phyloP scores from a whole-genome alignment of 2,888 invertebrate species.

The Pseudolycoriella hygida region DNA sequence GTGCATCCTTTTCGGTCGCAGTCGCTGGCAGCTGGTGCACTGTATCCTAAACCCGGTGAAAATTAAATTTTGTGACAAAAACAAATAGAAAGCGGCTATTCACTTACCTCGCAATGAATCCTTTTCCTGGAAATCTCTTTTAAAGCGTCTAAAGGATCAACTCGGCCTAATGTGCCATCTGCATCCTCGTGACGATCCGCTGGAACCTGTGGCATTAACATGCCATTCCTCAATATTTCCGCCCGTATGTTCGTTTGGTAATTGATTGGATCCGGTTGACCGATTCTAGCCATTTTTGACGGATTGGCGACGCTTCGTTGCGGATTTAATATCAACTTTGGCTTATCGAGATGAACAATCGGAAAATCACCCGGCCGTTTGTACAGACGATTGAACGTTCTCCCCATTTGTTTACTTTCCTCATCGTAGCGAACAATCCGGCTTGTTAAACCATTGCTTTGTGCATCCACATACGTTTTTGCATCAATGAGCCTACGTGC shows the following conservation, averaged over 20 bases:
- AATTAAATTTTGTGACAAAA: too few species aligned
- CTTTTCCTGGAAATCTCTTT: conserved; percentile 38
- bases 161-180: conserved; percentile 26
- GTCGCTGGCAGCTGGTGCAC: too few species aligned
- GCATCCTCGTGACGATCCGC: conserved; percentile 24
- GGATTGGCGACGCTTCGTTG: conserved; percentile 16
- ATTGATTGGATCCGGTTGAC: conserved; percentile 19
- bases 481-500: not conserved
- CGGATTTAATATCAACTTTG: conserved; percentile 13
- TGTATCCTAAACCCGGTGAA: too few species aligned
- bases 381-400: conserved; percentile 25
- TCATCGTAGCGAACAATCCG: conserved; percentile 33
- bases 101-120: conserved; percentile 30
- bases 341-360: conserved; percentile 32
- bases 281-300: conserved; percentile 19
- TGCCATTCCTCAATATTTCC: conserved; percentile 1
- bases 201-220: conserved; percentile 16
- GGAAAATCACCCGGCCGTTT: conserved; percentile 31
- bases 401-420: conserved; percentile 8
- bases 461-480: conserved; percentile 30
- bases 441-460: conserved; percentile 33
- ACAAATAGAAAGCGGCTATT: too few species aligned
- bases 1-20: too few species aligned
- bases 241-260: conserved; percentile 1
- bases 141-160: conserved; percentile 35